These are phyloP conservation scores for Bombus picipes DNA, from an alignment of 1,140 invertebrate genomes.

Conservation along the genomic window DNA sequence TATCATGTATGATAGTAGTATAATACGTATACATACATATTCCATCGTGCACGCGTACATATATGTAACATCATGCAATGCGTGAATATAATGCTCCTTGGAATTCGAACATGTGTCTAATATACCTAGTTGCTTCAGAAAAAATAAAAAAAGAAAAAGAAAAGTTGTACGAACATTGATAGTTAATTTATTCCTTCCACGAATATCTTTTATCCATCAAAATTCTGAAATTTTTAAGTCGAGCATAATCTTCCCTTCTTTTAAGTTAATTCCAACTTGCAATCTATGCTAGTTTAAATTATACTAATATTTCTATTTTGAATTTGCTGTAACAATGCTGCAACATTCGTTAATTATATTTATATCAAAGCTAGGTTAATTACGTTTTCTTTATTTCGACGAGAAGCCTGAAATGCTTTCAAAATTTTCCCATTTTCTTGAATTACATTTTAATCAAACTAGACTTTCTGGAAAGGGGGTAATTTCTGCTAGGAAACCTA, in stretches of 20 bases:
- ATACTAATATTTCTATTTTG: not conserved
- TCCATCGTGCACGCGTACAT: no score
- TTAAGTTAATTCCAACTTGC: not conserved
- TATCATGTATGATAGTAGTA: not conserved
- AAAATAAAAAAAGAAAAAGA: no score
- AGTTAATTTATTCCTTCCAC: not conserved
- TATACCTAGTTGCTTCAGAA: not conserved
- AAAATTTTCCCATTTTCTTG: not conserved
- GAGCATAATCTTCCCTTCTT: not conserved
- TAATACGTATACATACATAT: not conserved
- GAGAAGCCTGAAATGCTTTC: not conserved
- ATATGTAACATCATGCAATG: slow-evolving; percentile 13
- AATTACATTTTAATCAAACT: not conserved
- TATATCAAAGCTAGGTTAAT: not conserved
- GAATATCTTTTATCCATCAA: not conserved
- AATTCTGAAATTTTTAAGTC: not conserved
- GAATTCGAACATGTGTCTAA: not conserved
- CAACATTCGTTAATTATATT: not conserved
- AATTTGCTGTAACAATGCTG: not conserved
- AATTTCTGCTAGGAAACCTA: not conserved
- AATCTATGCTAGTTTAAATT: no score
- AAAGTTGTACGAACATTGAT: not conserved
- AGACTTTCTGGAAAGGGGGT: not conserved
- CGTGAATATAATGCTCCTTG: not conserved
- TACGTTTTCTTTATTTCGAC: not conserved